Percentiles rank a stretch among this genome's conserved stretches.
phyloP scores from a whole-genome alignment of 1,140 invertebrate species.

The Pseudomyrmex flavicornis region DNA sequence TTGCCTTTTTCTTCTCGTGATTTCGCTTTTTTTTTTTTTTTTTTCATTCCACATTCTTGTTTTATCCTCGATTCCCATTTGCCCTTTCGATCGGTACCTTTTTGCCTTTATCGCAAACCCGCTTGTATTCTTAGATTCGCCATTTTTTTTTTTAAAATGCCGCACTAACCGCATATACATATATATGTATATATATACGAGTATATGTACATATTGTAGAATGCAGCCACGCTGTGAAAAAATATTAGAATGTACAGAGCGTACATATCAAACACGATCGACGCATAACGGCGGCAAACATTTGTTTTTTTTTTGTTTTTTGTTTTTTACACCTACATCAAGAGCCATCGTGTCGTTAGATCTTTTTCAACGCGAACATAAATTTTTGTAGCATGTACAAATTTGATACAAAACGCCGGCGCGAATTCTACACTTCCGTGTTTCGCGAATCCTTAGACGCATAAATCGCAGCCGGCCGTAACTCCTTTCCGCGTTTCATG shows the following conservation, averaged over 20 bases:
- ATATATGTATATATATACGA: too few relatives aligned
- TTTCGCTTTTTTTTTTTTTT: background rate
- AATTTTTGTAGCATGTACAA: slow-evolving; percentile 1
- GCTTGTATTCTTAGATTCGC: slow-evolving; percentile 31
- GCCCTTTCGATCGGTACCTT: background rate
- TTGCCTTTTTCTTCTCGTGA: background rate
- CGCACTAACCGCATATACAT: background rate
- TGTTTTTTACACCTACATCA: background rate
- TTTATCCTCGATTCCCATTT: slow-evolving; percentile 24
- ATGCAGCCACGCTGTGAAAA: background rate
- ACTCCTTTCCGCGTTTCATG: slow-evolving; percentile 12
- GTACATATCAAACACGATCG: background rate
- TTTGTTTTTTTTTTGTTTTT: background rate
- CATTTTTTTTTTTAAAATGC: slow-evolving; percentile 5
- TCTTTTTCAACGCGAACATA: background rate
- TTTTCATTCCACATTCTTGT: slow-evolving; percentile 35
- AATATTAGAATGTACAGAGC: background rate
- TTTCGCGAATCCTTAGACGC: slow-evolving; percentile 2
- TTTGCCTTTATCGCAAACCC: slow-evolving; percentile 11
- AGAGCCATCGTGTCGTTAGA: background rate
- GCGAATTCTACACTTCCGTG: background rate
- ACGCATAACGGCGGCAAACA: background rate
- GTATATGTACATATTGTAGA: background rate
- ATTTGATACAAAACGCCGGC: background rate
- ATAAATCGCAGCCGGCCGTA: background rate